Percentiles rank a stretch among this genome's conserved stretches.
phyloP scores from a whole-genome alignment of 2,888 invertebrate genomes.

The Apoda limacodes region DNA sequence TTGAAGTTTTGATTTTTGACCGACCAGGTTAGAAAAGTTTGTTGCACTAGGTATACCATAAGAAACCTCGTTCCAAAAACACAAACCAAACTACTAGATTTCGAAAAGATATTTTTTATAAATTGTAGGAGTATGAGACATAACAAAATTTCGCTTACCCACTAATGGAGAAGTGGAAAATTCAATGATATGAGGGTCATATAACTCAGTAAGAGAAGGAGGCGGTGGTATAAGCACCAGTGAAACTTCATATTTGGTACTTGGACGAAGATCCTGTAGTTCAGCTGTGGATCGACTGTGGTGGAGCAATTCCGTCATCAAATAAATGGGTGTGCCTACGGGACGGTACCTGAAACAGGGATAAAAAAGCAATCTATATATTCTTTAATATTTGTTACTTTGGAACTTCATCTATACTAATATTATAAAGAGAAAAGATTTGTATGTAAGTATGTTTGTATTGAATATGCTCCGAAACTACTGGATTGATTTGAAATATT shows the following conservation, averaged over 20 bases:
- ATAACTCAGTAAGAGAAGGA: slow-evolving; percentile 81
- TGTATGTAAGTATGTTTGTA: no score
- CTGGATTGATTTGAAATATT: no score
- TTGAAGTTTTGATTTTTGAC: no score
- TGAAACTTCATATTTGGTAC: slow-evolving; percentile 84
- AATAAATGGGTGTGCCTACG: slow-evolving; percentile 84
- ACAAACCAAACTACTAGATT: no score
- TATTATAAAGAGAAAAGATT: not conserved
- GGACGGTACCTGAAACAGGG: slow-evolving; percentile 77
- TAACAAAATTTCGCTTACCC: slow-evolving; percentile 50
- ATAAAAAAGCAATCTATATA: no score
- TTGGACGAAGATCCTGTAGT: slow-evolving; percentile 81
- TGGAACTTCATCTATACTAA: not conserved
- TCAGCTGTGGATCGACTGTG: slow-evolving; percentile 82
- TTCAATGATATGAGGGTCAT: slow-evolving; percentile 76
- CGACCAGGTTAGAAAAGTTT: no score
- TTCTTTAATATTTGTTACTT: no score
- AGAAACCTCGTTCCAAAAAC: no score
- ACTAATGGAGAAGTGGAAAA: slow-evolving; percentile 78
- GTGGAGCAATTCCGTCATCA: slow-evolving; percentile 87
- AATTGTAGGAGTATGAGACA: not conserved
- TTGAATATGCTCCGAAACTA: no score
- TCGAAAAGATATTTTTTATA: no score
- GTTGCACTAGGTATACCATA: no score
- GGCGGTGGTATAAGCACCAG: slow-evolving; percentile 87